These are phyloP conservation scores for Beroe forskalii DNA, from an alignment of 37 sponge, comb jelly and placozoan genomes.

Conservation along the genomic window DNA sequence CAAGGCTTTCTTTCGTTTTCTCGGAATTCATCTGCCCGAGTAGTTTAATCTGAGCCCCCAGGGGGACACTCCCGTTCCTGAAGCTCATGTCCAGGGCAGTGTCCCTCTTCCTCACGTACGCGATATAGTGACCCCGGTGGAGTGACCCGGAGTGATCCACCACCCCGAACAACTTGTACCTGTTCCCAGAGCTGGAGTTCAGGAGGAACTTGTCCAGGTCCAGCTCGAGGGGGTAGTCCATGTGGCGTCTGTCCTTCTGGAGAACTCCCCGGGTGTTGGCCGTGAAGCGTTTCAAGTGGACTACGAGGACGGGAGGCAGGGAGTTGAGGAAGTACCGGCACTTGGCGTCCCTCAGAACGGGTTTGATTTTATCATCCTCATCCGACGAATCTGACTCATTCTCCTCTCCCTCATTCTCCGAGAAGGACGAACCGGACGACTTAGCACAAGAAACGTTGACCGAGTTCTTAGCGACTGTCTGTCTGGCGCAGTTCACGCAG, in stretches of 20 bases:
- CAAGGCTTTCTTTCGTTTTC: background rate
- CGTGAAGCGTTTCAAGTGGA: slow-evolving; percentile 92
- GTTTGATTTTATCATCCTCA: slow-evolving; percentile 17
- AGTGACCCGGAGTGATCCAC: slow-evolving; percentile 88
- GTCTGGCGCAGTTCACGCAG: slow-evolving; percentile 75
- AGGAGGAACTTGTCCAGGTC: slow-evolving; percentile 77
- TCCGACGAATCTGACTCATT: background rate
- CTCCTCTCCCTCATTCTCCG: slow-evolving; percentile 34
- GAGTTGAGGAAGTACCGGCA: slow-evolving; percentile 74
- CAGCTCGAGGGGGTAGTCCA: slow-evolving; percentile 78
- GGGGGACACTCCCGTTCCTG: background rate
- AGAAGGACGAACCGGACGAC: background rate
- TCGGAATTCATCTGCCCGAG: slow-evolving; percentile 31
- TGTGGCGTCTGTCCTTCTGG: slow-evolving; percentile 77
- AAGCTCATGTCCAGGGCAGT: slow-evolving; percentile 16
- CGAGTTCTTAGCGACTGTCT: background rate
- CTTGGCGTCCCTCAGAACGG: slow-evolving; percentile 71
- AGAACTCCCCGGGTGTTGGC: slow-evolving; percentile 70
- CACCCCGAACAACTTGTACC: slow-evolving; percentile 88
- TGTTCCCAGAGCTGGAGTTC: slow-evolving; percentile 66
- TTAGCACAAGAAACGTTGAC: slow-evolving; percentile 26
- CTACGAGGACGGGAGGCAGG: slow-evolving; percentile 76
- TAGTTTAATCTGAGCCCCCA: background rate
- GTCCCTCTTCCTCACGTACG: slow-evolving; percentile 73
- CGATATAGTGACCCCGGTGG: slow-evolving; percentile 90